Conservation (phyloP, 2,113 vertebrate genomes). For the Thryonomys swinderianus region DNA sequence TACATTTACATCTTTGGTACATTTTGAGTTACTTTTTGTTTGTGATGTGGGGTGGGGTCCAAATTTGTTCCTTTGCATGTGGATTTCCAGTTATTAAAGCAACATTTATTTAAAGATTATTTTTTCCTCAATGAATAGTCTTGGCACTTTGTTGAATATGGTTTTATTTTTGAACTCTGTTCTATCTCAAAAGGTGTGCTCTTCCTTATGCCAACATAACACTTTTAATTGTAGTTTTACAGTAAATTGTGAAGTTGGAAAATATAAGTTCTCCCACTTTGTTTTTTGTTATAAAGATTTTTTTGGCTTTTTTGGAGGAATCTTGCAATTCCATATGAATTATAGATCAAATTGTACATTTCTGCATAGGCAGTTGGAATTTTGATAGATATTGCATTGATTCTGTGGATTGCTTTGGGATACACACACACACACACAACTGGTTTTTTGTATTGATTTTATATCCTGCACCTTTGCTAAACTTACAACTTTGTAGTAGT, state of each 20-base stretch:
- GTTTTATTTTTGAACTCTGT: conserved; percentile 6
- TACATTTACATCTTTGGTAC: conserved; percentile 20
- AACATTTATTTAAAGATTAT: conserved; percentile 51
- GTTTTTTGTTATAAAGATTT: conserved; percentile 15
- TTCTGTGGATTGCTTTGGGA: neutral
- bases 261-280: neutral
- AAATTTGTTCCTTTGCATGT: conserved; percentile 33
- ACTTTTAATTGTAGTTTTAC: conserved; percentile 30
- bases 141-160: conserved; percentile 21
- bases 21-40: conserved; percentile 48
- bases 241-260: conserved; percentile 53
- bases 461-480: conserved; percentile 1
- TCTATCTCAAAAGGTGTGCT: neutral
- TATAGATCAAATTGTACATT: conserved; percentile 37
- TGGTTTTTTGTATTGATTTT: conserved; percentile 32
- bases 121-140: conserved; percentile 23
- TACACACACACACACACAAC: too few species aligned
- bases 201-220: neutral
- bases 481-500: conserved; percentile 9
- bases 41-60: neutral
- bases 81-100: conserved; percentile 16
- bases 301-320: neutral
- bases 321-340: neutral
- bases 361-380: conserved; percentile 30
- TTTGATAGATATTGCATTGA: conserved; percentile 43